phyloP scores from a whole-genome alignment of 2,113 vertebrate genomes.

The Gallinago jamesoni region DNA sequence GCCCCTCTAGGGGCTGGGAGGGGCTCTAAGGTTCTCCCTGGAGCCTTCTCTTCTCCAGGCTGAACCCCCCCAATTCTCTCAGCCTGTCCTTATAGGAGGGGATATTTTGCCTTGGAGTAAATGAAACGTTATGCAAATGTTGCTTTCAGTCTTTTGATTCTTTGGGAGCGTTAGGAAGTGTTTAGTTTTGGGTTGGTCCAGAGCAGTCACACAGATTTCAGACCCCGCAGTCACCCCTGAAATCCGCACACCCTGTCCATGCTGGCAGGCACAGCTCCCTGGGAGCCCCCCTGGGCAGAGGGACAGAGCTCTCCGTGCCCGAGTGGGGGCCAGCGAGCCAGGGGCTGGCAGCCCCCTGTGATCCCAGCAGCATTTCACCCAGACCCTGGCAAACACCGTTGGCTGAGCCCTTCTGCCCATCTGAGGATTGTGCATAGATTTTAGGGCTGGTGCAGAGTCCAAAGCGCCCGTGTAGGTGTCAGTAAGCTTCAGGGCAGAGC shows the following conservation, averaged over 20 bases:
- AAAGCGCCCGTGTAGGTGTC: rapidly evolving
- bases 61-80: no score
- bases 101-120: neutral
- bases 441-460: neutral
- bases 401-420: rapidly evolving
- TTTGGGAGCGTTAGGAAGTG: neutral
- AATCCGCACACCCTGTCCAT: neutral
- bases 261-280: neutral
- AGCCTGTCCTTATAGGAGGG: no score
- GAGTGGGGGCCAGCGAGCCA: rapidly evolving
- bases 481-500: neutral
- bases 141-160: neutral
- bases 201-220: neutral
- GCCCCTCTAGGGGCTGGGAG: no score
- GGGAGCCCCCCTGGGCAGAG: neutral
- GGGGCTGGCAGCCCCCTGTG: neutral
- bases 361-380: neutral
- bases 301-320: neutral
- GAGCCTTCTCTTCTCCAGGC: no score
- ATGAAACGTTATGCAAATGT: neutral
- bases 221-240: neutral
- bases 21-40: no score
- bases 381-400: rapidly evolving
- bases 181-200: neutral
- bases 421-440: neutral